phyloP scores from a whole-genome alignment of 2,113 vertebrate genomes.

The Albula goreensis region DNA sequence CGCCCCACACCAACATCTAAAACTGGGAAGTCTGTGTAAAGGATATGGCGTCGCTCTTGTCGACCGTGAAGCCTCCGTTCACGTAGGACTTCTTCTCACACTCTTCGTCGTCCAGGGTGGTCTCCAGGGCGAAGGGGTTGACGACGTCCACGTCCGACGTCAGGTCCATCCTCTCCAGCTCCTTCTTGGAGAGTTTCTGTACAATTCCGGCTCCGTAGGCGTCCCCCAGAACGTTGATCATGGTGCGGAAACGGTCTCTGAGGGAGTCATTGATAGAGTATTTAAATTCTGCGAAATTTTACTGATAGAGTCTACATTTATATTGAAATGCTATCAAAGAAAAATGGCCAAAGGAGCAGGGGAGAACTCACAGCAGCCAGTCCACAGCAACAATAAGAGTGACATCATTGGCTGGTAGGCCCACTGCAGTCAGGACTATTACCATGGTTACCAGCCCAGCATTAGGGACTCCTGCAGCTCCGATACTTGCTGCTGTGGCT shows the following conservation, averaged over 20 bases:
- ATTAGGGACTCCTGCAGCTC: conserved; percentile 93
- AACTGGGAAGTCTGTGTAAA: conserved; percentile 98
- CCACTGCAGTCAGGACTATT: conserved; percentile 92
- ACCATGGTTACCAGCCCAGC: conserved; percentile 98
- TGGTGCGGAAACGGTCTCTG: conserved; percentile 95
- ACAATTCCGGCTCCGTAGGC: conserved; percentile 91
- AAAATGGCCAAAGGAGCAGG: neutral
- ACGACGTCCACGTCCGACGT: conserved; percentile 84
- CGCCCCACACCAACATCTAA: conserved; percentile 56
- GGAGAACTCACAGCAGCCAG: conserved; percentile 91
- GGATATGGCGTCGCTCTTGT: conserved; percentile 92
- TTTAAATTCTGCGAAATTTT: too few relatives aligned
- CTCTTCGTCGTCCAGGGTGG: conserved; percentile 79
- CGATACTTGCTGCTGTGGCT: conserved; percentile 93
- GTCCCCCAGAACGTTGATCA: conserved; percentile 96
- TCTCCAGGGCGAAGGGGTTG: conserved; percentile 91
- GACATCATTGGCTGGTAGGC: conserved; percentile 88
- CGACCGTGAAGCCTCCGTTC: conserved; percentile 90
- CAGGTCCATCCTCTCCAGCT: conserved; percentile 87
- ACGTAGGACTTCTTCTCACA: conserved; percentile 88
- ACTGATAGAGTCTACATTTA: neutral
- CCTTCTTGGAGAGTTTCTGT: conserved; percentile 89
- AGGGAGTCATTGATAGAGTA: conserved; percentile 38
- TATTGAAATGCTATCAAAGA: neutral
- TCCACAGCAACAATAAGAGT: conserved; percentile 95